phyloP scores from a whole-genome alignment of 2,113 vertebrate genomes.

The Poeciliopsis prolifica region DNA sequence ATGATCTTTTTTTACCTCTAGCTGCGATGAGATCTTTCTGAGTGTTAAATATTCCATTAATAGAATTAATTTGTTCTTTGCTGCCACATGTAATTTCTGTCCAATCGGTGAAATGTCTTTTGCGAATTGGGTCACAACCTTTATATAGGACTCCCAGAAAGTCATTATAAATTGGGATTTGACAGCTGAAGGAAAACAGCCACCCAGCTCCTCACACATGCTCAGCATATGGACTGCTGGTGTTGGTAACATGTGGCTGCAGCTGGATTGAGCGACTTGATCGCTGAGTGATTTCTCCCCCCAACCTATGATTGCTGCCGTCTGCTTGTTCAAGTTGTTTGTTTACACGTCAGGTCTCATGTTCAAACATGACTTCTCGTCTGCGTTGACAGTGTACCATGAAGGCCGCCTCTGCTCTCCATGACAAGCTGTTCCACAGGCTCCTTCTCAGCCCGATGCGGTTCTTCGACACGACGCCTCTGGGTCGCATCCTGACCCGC shows the following conservation, averaged over 20 bases:
- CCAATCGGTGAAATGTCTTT: conserved; percentile 57
- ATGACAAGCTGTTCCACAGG: conserved; percentile 80
- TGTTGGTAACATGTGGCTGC: conserved; percentile 24
- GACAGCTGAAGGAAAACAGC: conserved; percentile 46
- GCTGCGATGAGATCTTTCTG: conserved; percentile 66
- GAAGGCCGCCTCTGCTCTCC: conserved; percentile 80
- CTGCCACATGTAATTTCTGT: conserved; percentile 74
- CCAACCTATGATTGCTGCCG: conserved; percentile 23
- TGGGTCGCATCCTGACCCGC: conserved; percentile 84
- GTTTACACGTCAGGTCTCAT: conserved; percentile 50
- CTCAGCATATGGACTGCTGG: conserved; percentile 27
- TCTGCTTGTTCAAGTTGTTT: conserved; percentile 55
- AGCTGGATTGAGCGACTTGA: conserved; percentile 5
- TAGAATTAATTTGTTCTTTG: conserved; percentile 71
- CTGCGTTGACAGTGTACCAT: conserved; percentile 78
- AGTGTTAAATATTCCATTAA: conserved; percentile 76
- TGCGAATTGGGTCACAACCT: conserved; percentile 54
- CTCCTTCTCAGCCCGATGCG: conserved; percentile 82
- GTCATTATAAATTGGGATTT: conserved; percentile 66
- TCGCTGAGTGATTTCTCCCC: neutral
- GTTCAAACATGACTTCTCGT: conserved; percentile 45
- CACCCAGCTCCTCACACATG: conserved; percentile 22
- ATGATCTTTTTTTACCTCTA: conserved; percentile 69
- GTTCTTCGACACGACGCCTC: conserved; percentile 85
- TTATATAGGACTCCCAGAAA: conserved; percentile 58